These are phyloP conservation scores for Seriola rivoliana DNA, from an alignment of 2,113 vertebrate species.

Conservation along the genomic window DNA sequence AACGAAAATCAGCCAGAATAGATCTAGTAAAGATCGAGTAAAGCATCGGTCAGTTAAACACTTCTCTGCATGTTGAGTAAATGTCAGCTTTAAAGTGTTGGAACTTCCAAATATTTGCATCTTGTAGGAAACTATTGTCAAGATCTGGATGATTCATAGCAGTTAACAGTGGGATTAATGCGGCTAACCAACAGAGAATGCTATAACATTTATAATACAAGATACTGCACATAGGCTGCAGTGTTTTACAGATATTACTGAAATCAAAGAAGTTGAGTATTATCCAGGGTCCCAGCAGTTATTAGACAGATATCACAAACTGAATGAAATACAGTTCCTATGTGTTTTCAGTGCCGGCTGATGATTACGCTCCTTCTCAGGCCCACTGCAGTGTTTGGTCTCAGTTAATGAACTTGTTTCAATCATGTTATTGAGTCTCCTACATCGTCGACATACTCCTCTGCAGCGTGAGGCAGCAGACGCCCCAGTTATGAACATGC, in stretches of 20 bases:
- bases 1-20: neutral
- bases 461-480: slow-evolving; percentile 43
- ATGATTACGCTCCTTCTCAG: neutral
- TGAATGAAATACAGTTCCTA: slow-evolving; percentile 9
- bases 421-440: slow-evolving; percentile 56
- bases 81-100: too few relatives aligned
- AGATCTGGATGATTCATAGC: too few relatives aligned
- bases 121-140: too few relatives aligned
- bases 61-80: neutral
- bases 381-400: slow-evolving; percentile 21
- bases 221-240: neutral
- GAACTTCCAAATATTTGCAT: too few relatives aligned
- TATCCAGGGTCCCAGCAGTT: neutral
- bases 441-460: slow-evolving; percentile 37
- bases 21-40: too few relatives aligned
- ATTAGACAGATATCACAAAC: slow-evolving; percentile 2
- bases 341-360: slow-evolving; percentile 1
- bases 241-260: neutral
- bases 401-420: slow-evolving; percentile 64
- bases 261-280: neutral
- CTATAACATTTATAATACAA: slow-evolving; percentile 8
- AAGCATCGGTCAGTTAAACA: too few relatives aligned
- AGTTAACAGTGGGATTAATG: neutral
- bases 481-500: slow-evolving; percentile 60
- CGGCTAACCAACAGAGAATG: neutral